Conservation (phyloP, 2,113 vertebrate genomes). For the Columba livia region DNA sequence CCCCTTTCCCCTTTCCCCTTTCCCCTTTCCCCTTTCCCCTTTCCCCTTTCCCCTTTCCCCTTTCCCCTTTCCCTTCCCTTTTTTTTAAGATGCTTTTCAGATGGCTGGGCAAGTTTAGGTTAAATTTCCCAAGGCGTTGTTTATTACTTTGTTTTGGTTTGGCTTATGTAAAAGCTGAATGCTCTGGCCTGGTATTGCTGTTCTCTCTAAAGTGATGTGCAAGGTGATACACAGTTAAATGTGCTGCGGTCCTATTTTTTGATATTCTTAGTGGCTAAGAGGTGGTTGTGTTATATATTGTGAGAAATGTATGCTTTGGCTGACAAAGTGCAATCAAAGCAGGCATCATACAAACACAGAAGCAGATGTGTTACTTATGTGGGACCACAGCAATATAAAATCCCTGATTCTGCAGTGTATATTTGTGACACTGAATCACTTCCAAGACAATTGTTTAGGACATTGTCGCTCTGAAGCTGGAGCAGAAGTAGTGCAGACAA, state of each 20-base stretch:
- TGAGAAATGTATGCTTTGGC: background rate
- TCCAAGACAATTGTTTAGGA: background rate
- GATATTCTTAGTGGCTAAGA: background rate
- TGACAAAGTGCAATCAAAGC: background rate
- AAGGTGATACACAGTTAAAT: background rate
- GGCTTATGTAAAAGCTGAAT: background rate
- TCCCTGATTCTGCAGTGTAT: background rate
- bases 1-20: too few species aligned
- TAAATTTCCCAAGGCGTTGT: background rate
- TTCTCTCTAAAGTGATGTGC: background rate
- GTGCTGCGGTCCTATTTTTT: background rate
- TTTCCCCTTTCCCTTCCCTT: too few species aligned
- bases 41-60: too few species aligned
- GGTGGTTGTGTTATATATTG: background rate
- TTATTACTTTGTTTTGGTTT: background rate
- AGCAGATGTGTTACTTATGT: background rate
- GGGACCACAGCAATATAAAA: background rate
- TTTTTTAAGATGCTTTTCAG: background rate
- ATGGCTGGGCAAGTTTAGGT: background rate
- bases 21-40: too few species aligned
- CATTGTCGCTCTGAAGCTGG: accelerated
- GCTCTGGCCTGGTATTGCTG: background rate
- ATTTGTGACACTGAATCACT: background rate
- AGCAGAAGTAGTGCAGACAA: background rate
- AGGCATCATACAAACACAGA: background rate